Percentiles rank a stretch among this genome's conserved stretches.
phyloP scores from a whole-genome alignment of 2,113 vertebrate genomes.

The Spilogale gracilis region DNA sequence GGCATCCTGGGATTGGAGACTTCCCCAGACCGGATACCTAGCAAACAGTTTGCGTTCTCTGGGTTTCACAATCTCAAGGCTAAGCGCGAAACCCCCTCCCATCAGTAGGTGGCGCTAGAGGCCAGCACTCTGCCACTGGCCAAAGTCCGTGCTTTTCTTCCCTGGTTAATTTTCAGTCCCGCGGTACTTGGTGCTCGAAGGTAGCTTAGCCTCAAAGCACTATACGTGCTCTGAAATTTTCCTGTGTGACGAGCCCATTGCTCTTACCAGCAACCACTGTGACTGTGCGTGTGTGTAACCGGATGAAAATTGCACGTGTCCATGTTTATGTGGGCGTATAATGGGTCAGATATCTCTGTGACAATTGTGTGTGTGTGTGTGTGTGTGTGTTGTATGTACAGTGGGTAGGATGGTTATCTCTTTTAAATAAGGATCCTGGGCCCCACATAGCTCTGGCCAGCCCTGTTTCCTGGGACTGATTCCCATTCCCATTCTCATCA shows the following conservation, averaged over 20 bases:
- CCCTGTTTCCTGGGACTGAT: neutral
- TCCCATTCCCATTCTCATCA: neutral
- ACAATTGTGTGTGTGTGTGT: neutral
- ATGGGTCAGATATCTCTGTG: neutral
- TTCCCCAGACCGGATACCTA: neutral
- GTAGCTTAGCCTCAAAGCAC: neutral
- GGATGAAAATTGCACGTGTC: neutral
- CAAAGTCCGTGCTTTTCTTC: neutral
- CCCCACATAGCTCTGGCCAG: neutral
- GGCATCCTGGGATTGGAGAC: no score
- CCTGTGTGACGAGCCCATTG: neutral
- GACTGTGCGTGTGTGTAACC: neutral
- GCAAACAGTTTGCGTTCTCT: neutral
- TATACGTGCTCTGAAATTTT: constrained; percentile 39
- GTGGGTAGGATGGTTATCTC: neutral
- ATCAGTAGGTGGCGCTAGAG: constrained; percentile 70
- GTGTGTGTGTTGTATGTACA: neutral
- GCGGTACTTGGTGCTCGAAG: neutral
- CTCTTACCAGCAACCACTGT: constrained; percentile 59
- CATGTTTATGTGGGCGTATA: neutral
- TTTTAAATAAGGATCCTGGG: neutral
- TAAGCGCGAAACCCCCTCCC: neutral
- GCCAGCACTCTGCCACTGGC: neutral
- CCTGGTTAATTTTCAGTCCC: neutral
- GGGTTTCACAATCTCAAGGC: neutral